These are phyloP conservation scores for Hylia prasina DNA, from an alignment of 2,113 vertebrate genomes.

Conservation along the genomic window DNA sequence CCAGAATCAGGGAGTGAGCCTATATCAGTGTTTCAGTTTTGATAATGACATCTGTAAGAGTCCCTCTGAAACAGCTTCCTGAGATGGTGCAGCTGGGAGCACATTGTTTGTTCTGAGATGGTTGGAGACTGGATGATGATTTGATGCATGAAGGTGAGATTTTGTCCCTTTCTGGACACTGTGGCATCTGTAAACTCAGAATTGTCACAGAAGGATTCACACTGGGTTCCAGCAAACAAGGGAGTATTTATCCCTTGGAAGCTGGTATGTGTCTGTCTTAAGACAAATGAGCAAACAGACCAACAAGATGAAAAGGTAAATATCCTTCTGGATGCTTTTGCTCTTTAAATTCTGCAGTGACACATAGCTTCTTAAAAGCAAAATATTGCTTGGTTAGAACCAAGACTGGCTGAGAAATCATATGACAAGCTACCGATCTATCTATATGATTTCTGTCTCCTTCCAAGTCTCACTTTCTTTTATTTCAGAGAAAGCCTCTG, in stretches of 20 bases:
- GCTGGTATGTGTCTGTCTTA: background rate
- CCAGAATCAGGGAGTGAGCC: background rate
- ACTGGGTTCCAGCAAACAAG: background rate
- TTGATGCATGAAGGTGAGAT: background rate
- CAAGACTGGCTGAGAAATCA: background rate
- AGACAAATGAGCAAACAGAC: background rate
- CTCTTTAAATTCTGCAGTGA: background rate
- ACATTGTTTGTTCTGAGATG: accelerated
- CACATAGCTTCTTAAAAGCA: background rate
- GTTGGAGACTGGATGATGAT: background rate
- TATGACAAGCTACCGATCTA: background rate
- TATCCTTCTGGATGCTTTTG: background rate
- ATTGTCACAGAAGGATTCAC: background rate
- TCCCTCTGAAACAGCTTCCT: background rate
- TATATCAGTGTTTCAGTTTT: background rate
- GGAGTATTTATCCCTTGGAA: background rate
- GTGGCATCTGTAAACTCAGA: background rate
- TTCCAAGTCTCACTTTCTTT: background rate
- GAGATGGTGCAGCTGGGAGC: background rate
- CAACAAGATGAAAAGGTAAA: background rate
- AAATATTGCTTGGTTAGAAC: background rate
- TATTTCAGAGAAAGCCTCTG: background rate
- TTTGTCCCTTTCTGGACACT: background rate
- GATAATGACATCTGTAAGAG: background rate
- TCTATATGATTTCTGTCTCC: background rate